Percentiles rank a stretch among this genome's conserved stretches.
Evolutionary conservation across 2,797 vertebrate genomes (phyloP).

Genomic region (Petrocephalus sullivani): DNA sequence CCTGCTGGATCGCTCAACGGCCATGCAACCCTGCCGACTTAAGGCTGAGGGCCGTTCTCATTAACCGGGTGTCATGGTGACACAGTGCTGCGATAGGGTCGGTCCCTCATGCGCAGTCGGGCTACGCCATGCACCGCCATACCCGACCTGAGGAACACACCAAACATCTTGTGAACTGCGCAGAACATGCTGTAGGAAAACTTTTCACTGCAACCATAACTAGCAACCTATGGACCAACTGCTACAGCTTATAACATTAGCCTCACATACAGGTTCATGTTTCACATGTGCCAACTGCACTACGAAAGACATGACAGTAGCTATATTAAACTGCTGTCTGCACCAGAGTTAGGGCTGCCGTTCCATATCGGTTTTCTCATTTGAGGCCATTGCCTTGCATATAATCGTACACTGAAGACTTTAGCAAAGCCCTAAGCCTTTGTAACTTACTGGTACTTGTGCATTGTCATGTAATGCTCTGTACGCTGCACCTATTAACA

Average conservation of each 20-base stretch:
- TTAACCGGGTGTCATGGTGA: not conserved
- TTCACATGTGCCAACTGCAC: slow-evolving; percentile 9
- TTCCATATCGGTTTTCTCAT: not conserved
- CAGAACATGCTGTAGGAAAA: not conserved
- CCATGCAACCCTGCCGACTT: not conserved
- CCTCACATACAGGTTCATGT: slow-evolving; percentile 7
- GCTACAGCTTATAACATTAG: slow-evolving; percentile 3
- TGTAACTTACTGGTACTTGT: not conserved
- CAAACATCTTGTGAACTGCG: not conserved
- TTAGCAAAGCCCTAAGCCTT: not conserved
- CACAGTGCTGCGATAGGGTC: not conserved
- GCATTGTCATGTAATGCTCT: not conserved
- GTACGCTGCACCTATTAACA: not conserved
- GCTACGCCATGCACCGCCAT: not conserved
- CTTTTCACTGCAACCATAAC: not conserved
- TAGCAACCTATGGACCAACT: not conserved
- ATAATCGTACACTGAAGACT: not conserved
- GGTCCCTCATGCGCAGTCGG: not conserved
- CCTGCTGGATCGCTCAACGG: not conserved
- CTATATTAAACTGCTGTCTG: slow-evolving; percentile 4
- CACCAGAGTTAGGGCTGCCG: slow-evolving; percentile 30
- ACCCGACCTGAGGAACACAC: not conserved
- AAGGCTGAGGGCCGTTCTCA: not conserved
- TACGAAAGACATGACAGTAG: not conserved
- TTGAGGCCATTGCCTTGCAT: not conserved